These are phyloP conservation scores for Pomacea canaliculata DNA, from an alignment of 2,888 invertebrate genomes.

Conservation along the genomic window DNA sequence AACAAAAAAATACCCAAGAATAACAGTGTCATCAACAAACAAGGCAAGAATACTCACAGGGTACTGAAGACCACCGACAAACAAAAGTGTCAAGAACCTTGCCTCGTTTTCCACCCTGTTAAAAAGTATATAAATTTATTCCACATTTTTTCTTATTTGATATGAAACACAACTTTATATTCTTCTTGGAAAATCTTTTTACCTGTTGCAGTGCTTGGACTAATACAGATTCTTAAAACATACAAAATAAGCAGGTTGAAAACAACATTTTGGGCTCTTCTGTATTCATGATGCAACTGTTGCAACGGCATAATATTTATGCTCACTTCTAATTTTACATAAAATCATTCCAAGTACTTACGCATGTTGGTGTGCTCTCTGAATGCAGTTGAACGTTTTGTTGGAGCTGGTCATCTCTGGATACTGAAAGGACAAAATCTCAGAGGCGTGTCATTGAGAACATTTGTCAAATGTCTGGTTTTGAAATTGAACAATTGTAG, in stretches of 20 bases:
- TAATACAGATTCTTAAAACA: too few relatives aligned
- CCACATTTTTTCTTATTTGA: background rate
- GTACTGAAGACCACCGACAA: slow-evolving; percentile 71
- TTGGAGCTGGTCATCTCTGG: slow-evolving; percentile 71
- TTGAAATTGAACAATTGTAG: too few relatives aligned
- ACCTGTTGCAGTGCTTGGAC: too few relatives aligned
- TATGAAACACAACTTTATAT: background rate
- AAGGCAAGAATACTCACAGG: slow-evolving; percentile 60
- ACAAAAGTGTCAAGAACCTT: slow-evolving; percentile 66
- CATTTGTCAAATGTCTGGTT: too few relatives aligned
- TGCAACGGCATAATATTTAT: too few relatives aligned
- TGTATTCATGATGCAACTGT: too few relatives aligned
- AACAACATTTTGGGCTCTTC: too few relatives aligned
- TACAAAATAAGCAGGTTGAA: too few relatives aligned
- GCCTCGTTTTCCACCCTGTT: slow-evolving; percentile 61
- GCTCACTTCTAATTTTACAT: too few relatives aligned
- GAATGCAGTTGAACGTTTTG: slow-evolving; percentile 71
- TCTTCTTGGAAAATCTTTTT: too few relatives aligned
- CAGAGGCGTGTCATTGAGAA: background rate
- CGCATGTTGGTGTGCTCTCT: slow-evolving; percentile 72
- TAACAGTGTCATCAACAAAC: too few relatives aligned
- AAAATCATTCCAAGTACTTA: slow-evolving; percentile 46
- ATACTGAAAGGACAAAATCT: slow-evolving; percentile 62
- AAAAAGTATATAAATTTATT: slow-evolving; percentile 13
- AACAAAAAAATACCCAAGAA: too few relatives aligned